Percentiles rank a stretch among this genome's conserved stretches.
Conservation (phyloP, 2,888 invertebrate genomes). For the Scaptomyza caliginosa region DNA sequence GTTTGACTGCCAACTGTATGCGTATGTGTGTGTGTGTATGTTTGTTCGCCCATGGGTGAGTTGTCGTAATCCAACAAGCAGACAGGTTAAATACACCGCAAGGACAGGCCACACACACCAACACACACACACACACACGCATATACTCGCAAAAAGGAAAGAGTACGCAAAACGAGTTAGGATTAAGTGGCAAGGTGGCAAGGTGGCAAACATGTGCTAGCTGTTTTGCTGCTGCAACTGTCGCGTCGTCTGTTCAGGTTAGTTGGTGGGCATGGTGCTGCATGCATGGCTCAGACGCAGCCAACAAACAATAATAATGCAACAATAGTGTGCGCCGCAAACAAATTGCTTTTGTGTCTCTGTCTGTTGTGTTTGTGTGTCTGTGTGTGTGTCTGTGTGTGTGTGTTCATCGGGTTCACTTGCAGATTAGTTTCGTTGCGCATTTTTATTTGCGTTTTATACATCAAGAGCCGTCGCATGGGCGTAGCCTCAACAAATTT, state of each 20-base stretch:
- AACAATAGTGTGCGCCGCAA: constrained; percentile 75
- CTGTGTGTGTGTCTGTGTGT: background rate
- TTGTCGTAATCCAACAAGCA: constrained; percentile 79
- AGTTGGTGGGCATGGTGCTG: constrained; percentile 12
- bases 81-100: constrained; percentile 83
- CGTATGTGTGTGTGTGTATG: constrained; percentile 25
- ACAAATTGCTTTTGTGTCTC: constrained; percentile 71
- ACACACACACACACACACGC: constrained; percentile 10
- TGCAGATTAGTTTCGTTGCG: constrained; percentile 74
- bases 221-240: constrained; percentile 40
- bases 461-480: constrained; percentile 6
- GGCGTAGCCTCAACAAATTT: constrained; percentile 30
- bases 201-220: constrained; percentile 58
- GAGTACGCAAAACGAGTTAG: constrained; percentile 47
- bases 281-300: constrained; percentile 56
- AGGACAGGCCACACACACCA: constrained; percentile 68
- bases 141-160: constrained; percentile 24
- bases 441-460: constrained; percentile 62
- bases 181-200: constrained; percentile 55
- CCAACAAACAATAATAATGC: constrained; percentile 78
- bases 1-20: constrained; percentile 31
- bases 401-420: constrained; percentile 54
- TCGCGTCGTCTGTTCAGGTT: constrained; percentile 28
- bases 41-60: constrained; percentile 45
- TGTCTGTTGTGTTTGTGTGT: background rate